A percentile compares a stretch with the other conserved stretches of the same genome.
phyloP scores from a whole-genome alignment of 1,140 invertebrate species.

The Theocolax elegans region DNA sequence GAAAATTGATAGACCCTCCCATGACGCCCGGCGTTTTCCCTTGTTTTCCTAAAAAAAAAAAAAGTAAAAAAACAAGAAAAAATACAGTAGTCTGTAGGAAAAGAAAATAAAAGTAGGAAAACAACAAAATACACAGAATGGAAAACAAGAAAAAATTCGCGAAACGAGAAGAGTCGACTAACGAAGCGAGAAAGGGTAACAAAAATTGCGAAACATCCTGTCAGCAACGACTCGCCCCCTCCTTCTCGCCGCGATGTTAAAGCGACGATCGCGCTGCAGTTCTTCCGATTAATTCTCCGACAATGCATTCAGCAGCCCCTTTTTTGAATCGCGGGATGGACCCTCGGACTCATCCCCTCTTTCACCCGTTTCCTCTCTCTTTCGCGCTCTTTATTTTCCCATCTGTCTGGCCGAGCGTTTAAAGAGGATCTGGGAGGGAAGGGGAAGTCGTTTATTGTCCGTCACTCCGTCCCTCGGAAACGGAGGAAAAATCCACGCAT shows the following conservation, averaged over 20 bases:
- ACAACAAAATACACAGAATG: not conserved
- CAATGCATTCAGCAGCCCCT: constrained; percentile 51
- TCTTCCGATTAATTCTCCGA: constrained; percentile 53
- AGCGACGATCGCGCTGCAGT: constrained; percentile 36
- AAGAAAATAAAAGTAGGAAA: no score
- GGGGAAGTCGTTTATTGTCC: constrained; percentile 47
- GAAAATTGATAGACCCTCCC: not conserved
- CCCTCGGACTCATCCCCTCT: not conserved
- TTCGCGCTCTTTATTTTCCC: constrained; percentile 16
- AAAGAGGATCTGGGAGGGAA: constrained; percentile 9
- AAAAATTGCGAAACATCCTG: not conserved
- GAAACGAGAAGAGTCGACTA: not conserved
- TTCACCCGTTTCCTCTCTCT: not conserved
- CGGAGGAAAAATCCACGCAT: constrained; percentile 55
- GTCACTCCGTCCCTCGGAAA: constrained; percentile 50
- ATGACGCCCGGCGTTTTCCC: not conserved
- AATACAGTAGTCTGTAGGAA: not conserved
- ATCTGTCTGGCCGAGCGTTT: constrained; percentile 15
- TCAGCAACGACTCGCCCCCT: not conserved
- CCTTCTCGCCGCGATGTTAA: not conserved
- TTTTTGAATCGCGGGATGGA: constrained; percentile 23
- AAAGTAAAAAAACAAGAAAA: not conserved
- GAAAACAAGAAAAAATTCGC: not conserved
- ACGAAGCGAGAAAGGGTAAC: not conserved
- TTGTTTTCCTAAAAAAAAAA: not conserved